Base-by-base conservation (phyloP, 1,140 invertebrate species). In the Penaeus vannamei region DNA sequence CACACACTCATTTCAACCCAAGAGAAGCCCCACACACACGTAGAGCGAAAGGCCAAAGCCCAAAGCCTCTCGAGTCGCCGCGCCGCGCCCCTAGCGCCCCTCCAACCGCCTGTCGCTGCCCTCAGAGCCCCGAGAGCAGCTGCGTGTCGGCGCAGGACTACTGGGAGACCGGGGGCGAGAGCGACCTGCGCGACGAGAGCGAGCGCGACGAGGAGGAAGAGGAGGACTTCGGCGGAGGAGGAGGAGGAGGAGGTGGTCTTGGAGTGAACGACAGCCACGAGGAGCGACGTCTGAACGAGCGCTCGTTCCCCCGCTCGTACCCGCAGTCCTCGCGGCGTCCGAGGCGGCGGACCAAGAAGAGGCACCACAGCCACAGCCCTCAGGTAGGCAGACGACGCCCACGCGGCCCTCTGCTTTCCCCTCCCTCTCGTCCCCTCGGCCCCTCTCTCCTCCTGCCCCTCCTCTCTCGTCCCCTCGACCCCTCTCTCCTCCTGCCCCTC, bases 101-200 rank as follows among this genome's bases (percentile, higher is more conserved):
- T 0, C 5, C 53, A 53, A 12, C 12, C 10, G 53, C 53, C 17
- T 53, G 53, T 12, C 53, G 53, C 53, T 17, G 42, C 53, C 53
- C 53, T 10, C 66, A 88, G 86, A 88, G 86, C 81, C 80, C 80
- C 7, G 86, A 77, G 69, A 88, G 86, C 86, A 84, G 80, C 64
- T 88, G 86, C 32, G 86, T 88, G 26, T 88, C 86, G 14, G 86
- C 86, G 20, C 80, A 88, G 5, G 86, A 88, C 81, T 72, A 76
- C 81, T 88, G 86, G 86, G 86, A 88, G 80, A 88, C 86, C 36
- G 86, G 86, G 2, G 86, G 86, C 19, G 86, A 88, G 64, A 88
- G 86, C 36, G 86, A 88, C 53, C 17, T 53, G 53, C 53, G 53
- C 53, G 53, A 53, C 53, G 53, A 53, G 53, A 53, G 53, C 53